A percentile compares a stretch with the other conserved stretches of the same genome.
These are phyloP conservation scores for Tetheella fluctuosa DNA, from an alignment of 2,888 invertebrate genomes.

Conservation along the genomic window DNA sequence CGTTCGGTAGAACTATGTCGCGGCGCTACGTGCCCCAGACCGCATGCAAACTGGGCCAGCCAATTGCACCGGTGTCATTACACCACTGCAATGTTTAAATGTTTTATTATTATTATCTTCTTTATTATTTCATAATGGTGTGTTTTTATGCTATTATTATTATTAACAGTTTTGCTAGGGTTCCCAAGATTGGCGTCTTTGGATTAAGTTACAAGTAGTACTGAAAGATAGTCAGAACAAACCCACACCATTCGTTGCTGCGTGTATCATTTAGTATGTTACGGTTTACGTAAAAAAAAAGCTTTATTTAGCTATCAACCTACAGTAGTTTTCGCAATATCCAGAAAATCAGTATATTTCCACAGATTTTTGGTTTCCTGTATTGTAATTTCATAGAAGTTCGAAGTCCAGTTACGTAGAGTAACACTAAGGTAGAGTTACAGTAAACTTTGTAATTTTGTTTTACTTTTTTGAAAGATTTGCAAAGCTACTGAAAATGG, in stretches of 20 bases:
- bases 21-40: slow-evolving; percentile 58
- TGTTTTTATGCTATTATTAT: too few relatives aligned
- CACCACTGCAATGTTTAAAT: slow-evolving; percentile 25
- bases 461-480: too few relatives aligned
- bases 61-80: slow-evolving; percentile 53
- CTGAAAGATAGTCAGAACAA: background rate
- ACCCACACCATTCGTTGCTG: background rate
- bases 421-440: background rate
- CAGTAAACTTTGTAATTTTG: slow-evolving; percentile 29
- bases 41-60: slow-evolving; percentile 58
- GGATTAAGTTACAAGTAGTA: background rate
- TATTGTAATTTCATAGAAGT: background rate
- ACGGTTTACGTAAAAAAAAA: too few relatives aligned
- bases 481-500: background rate
- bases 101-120: slow-evolving; percentile 17
- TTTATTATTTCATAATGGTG: slow-evolving; percentile 13
- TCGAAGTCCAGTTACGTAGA: background rate
- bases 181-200: background rate
- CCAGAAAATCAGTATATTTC: background rate
- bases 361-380: too few relatives aligned
- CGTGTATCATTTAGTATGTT: background rate
- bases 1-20: slow-evolving; percentile 59
- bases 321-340: too few relatives aligned
- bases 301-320: too few relatives aligned
- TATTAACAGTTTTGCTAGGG: too few relatives aligned